Evolutionary conservation across 92 coral and sea anemone genomes (phyloP).

Genomic region (Epizoanthus rinbou): DNA sequence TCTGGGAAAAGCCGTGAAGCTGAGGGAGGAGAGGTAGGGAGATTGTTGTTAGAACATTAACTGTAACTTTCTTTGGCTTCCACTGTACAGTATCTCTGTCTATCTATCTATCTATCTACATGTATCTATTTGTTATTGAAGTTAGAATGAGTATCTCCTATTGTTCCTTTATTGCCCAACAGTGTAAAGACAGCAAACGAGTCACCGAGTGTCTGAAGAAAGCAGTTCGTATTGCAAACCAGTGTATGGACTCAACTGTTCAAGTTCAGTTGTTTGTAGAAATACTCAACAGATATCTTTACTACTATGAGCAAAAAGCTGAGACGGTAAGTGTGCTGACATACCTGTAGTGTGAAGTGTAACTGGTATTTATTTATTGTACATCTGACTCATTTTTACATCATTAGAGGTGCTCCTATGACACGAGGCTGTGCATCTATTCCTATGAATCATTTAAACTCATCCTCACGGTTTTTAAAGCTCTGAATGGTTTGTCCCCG

Average conservation of each 20-base stretch:
- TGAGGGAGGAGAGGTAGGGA: conserved; percentile 91
- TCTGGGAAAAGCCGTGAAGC: conserved; percentile 92
- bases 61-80: too few species aligned
- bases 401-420: too few species aligned
- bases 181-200: conserved; percentile 96
- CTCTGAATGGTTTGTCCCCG: too few species aligned
- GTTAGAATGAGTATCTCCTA: too few species aligned
- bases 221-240: conserved; percentile 96
- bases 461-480: too few species aligned
- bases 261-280: conserved; percentile 98
- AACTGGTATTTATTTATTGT: background rate
- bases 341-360: background rate
- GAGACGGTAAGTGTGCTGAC: conserved; percentile 74
- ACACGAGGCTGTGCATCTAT: too few species aligned
- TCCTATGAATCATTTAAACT: too few species aligned
- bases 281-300: conserved; percentile 89
- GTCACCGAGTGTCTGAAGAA: conserved; percentile 96
- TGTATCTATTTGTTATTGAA: too few species aligned
- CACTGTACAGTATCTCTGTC: too few species aligned
- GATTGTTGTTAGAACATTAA: too few species aligned
- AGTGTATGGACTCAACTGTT: conserved; percentile 95
- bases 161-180: background rate
- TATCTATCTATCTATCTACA: too few species aligned
- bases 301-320: conserved; percentile 85
- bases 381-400: background rate